Evolutionary conservation across 1,140 invertebrate species (phyloP), one percentile per base, ranked within the genome.

Genomic region (Laupala kohalensis): DNA sequence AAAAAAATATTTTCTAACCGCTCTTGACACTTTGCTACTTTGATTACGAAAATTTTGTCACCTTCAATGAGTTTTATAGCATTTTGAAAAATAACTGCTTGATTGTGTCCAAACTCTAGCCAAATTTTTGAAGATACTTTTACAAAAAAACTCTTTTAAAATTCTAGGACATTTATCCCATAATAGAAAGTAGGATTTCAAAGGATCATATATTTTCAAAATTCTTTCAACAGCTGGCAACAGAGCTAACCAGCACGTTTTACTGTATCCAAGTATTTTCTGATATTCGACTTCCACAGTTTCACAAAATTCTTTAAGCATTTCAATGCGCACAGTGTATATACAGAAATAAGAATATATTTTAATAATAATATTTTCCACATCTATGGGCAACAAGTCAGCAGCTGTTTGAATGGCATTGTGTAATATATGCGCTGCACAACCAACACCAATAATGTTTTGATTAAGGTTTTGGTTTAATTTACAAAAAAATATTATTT

Each of bases 251-350:
- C 74, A 78, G 67, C 76, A 71, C 23, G 74, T 78, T 73, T 73
- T 77, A 25, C 73, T 73, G 69, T 76, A 71, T 25, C 66, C 71
- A 26, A 78, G 67, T 25, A 78, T 28, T 68, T 69, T 68, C 67
- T 75, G 67, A 69, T 76, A 78, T 62, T 74, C 73, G 25, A 73
- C 72, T 12, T 75, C 72, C n/a, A 65, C 72, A 73, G 67, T 71
- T 27, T 79, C 76, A 75, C 77, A 79, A 76, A 78, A 79, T 67
- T 76, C 71, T 74, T 80, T 79, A 23, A 80, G 67, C 15, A 25
- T 63, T 72, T 76, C 74, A n/a, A 78, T 76, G 66, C 75, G 72
- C 27, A 77, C 75, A 37, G 74, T 79, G 67, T 77, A 77, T 62
- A 78, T 78, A 74, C 74, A 76, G 75, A 80, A 80, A 74, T 75